A percentile compares a stretch with the other conserved stretches of the same genome.
phyloP scores from a whole-genome alignment of 2,113 vertebrate genomes.

The Anguilla japonica region DNA sequence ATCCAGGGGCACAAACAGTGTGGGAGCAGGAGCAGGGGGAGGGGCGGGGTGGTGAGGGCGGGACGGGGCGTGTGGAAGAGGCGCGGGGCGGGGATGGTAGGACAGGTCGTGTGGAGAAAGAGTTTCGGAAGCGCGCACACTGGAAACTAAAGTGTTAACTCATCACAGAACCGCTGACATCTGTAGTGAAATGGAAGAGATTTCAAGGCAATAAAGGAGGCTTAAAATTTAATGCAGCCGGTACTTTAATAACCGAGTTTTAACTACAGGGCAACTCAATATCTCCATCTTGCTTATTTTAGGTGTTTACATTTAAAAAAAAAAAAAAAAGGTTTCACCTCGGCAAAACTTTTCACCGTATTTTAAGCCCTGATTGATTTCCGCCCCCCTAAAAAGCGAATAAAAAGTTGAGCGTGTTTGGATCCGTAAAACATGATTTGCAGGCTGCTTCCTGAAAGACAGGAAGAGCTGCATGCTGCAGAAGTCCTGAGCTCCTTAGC shows the following conservation, averaged over 20 bases:
- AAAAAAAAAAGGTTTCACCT: constrained; percentile 49
- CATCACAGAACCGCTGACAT: constrained; percentile 71
- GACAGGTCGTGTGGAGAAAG: not conserved
- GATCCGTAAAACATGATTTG: not conserved
- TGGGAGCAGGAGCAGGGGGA: no score
- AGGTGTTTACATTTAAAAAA: constrained; percentile 59
- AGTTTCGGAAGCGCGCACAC: not conserved
- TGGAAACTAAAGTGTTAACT: constrained; percentile 68
- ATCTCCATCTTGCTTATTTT: constrained; percentile 65
- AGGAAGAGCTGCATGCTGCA: constrained; percentile 3
- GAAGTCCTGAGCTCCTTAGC: not conserved
- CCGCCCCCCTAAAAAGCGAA: constrained; percentile 38
- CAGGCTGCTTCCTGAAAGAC: not conserved
- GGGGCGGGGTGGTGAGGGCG: no score
- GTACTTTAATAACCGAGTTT: constrained; percentile 73
- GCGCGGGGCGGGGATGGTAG: not conserved
- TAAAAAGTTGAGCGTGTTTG: constrained; percentile 41
- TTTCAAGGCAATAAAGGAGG: constrained; percentile 76
- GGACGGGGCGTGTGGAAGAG: not conserved
- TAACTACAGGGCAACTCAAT: constrained; percentile 70
- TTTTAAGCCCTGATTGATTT: constrained; percentile 64
- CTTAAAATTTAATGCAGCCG: constrained; percentile 77
- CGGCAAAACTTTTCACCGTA: constrained; percentile 49
- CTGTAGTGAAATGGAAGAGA: constrained; percentile 70
- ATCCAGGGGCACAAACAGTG: no score